Base-by-base conservation (phyloP, 2,888 invertebrate species). In the Uropetala carovei region DNA sequence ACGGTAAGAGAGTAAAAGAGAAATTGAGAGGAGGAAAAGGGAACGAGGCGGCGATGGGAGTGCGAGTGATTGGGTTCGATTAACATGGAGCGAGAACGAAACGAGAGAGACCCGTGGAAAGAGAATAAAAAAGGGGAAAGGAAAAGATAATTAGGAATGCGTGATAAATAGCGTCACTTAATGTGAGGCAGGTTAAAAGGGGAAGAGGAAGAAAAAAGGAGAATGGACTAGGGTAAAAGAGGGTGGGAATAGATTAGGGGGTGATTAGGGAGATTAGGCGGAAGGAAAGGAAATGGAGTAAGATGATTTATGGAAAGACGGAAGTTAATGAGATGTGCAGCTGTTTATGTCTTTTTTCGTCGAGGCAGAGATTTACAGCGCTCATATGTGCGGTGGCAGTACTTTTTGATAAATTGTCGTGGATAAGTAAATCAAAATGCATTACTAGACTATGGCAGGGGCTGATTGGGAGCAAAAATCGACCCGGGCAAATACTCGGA, bases 141-240 rank as follows among this genome's bases (percentile, higher is more conserved):
- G 75, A 75, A 27, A 27, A 27, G 75, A 13, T 75, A 75, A 75
- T 75, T 75, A 75, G 75, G 75, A 75, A 75, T 8, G 75, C 27
- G 75, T 75, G 75, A 75, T 75, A 27, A 75, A 75, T 75, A 27
- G 14, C 22, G 22, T 22, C 27, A 22, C 75, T 75, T 75, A 27
- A 75, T 75, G 75, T 27, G 75, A 22, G 22, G 22, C 75, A 14
- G 22, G 75, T 75, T 75, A 75, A 22, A 75, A 75, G 27, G 13
- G 27, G 27, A 27, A 75, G 75, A 83, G 83, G 43, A 56, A 18
- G 43, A 83, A 83, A 83, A 83, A 83, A 56, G 56, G 43, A 83
- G 3, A 83, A 43, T 27, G 5, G 57, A 43, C 5, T 8, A 10
- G 43, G 83, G 16, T 43, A 43, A n/a, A 83, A 43, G 18, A n/a